A percentile compares a stretch with the other conserved stretches of the same genome.
Evolutionary conservation across 1,140 invertebrate genomes (phyloP).

Genomic region (Hylaeus volcanicus): DNA sequence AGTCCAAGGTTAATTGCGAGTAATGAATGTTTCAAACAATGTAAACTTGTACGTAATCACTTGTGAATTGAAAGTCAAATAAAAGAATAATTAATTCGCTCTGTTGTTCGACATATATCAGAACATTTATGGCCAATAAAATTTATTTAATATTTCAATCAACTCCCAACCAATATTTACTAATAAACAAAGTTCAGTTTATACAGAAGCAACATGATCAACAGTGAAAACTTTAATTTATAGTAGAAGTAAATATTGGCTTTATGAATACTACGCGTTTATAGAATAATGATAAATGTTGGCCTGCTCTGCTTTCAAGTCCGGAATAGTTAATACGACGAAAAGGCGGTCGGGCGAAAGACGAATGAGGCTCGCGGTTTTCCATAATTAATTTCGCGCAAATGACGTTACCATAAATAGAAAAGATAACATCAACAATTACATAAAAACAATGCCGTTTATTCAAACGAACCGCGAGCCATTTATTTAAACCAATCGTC

Average conservation of each 20-base stretch:
- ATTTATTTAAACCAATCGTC: neutral
- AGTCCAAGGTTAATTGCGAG: no score
- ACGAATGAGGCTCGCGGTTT: conserved; percentile 14
- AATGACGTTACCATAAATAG: neutral
- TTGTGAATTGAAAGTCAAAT: no score
- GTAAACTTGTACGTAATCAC: no score
- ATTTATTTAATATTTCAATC: neutral
- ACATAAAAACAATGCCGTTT: neutral
- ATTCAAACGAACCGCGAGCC: neutral
- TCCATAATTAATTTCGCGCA: conserved; percentile 26
- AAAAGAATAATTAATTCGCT: no score
- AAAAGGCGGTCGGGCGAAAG: conserved; percentile 27
- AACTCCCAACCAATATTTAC: neutral
- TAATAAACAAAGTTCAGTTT: neutral
- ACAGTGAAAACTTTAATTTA: neutral
- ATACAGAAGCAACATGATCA: neutral
- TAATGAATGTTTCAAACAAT: no score
- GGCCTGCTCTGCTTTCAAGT: neutral
- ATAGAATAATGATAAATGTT: conserved; percentile 24
- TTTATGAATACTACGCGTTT: neutral
- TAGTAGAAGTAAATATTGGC: neutral
- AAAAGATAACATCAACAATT: neutral
- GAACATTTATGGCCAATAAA: no score
- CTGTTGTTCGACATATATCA: no score
- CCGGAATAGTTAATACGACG: conserved; percentile 25